Base-by-base conservation (phyloP, 2,113 vertebrate genomes). In the Myiozetetes cayanensis region DNA sequence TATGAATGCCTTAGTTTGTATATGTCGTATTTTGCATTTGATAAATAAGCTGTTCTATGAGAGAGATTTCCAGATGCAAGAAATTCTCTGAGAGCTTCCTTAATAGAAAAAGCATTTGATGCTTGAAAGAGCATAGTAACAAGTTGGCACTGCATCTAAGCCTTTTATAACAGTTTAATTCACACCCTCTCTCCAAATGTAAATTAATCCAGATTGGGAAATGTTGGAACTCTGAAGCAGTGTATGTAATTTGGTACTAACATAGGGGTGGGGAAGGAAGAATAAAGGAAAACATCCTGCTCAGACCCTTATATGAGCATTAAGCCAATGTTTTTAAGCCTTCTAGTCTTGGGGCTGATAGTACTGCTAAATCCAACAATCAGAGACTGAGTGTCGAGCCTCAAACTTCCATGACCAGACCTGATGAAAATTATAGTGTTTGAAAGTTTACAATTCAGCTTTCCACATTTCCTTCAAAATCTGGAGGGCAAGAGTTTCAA, bases 151-250 rank as follows among this genome's bases (percentile, higher is more conserved):
- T 72, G 63, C 76, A 73, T 91, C 85, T 87, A 76, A 94, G 95
- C 63, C 75, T 88, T 90, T 94, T 86, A 93, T 95, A 96, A 96
- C 96, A 96, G 94, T 95, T 97, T 96, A 87, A 96, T 95, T 96
- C 90, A 95, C 88, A 93, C 95, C 88, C 95, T 95, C 87, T 90
- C 83, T 93, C 66, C 79, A 93, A 96, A 96, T 95, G 95, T 90
- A 96, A 96, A 97, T 96, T 97, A 94, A 97, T 96, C 93, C 94
- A 97, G 93, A 96, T 89, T 85, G 83, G 84, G 91, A 96, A 92
- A 91, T 85, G 71, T 43, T 91, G 84, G 53, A 92, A 93, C 87
- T 94, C 66, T 91, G 87, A 95, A 78, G 88, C 52, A 85, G 79
- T 76, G n/a, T 94, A 87, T 76, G 63, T 85, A 89, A 85, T 94